Evolutionary conservation across 2,113 vertebrate genomes (phyloP).

Genomic region (Pandion haliaetus): DNA sequence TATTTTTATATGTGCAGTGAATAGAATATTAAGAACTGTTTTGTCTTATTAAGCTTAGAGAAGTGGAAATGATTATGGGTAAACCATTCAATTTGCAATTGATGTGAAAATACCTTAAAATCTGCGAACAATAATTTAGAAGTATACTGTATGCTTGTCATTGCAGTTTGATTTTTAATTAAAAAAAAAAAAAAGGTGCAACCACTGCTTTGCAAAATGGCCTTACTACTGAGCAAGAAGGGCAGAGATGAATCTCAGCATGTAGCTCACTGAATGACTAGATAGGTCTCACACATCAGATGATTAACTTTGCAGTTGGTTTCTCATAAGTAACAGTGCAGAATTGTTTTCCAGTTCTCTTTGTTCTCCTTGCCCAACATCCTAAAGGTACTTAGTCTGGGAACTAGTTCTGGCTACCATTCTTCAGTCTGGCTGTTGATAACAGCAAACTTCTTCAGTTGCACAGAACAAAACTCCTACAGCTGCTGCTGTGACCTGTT

Average conservation of each 20-base stretch:
- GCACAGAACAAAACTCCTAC: neutral
- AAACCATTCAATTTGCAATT: constrained; percentile 30
- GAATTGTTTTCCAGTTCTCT: neutral
- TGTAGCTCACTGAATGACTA: neutral
- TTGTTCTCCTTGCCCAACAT: neutral
- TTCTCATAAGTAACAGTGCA: neutral
- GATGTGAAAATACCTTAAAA: neutral
- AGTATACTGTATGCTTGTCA: neutral
- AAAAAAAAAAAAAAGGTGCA: neutral
- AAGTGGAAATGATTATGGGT: constrained; percentile 19
- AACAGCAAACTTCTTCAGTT: neutral
- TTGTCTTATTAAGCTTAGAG: neutral
- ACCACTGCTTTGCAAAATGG: neutral
- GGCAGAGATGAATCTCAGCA: neutral
- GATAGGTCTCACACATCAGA: neutral
- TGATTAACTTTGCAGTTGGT: neutral
- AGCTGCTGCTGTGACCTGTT: neutral
- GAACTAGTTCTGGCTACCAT: neutral
- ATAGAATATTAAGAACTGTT: too few species aligned
- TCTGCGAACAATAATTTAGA: neutral
- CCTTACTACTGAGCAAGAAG: neutral
- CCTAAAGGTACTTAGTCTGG: neutral
- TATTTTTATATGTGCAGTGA: too few species aligned
- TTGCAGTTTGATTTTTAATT: neutral
- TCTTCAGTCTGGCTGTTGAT: accelerated